These are phyloP conservation scores for Eciton burchellii DNA, from an alignment of 1,140 invertebrate species.

Conservation along the genomic window DNA sequence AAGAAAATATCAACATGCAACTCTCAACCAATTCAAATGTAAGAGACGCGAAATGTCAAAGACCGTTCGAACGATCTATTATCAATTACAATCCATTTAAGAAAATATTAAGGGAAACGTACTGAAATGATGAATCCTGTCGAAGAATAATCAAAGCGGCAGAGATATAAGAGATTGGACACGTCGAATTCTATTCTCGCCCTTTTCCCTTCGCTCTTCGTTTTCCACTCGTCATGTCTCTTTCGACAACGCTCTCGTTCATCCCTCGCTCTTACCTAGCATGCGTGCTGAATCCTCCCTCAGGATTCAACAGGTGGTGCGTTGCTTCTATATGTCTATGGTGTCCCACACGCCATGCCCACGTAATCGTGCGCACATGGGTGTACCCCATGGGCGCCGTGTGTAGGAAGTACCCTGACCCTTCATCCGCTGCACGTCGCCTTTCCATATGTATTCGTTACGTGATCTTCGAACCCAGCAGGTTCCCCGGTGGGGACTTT, in stretches of 20 bases:
- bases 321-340: constrained; percentile 49
- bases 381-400: constrained; percentile 63
- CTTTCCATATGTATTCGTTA: constrained; percentile 71
- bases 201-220: constrained; percentile 9
- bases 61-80: constrained; percentile 5
- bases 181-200: constrained; percentile 27
- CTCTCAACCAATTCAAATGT: too few species aligned
- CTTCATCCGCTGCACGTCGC: constrained; percentile 72
- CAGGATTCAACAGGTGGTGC: constrained; percentile 74
- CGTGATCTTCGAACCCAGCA: constrained; percentile 72
- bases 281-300: constrained; percentile 58
- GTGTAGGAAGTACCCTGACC: constrained; percentile 78
- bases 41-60: background rate
- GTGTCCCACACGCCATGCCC: constrained; percentile 71
- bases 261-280: constrained; percentile 6
- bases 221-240: constrained; percentile 21
- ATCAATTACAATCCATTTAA: constrained; percentile 44
- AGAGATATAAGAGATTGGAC: constrained; percentile 6
- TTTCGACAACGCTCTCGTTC: constrained; percentile 28
- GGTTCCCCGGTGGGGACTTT: constrained; percentile 43
- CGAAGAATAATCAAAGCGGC: background rate
- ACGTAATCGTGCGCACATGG: constrained; percentile 70
- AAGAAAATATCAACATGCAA: background rate
- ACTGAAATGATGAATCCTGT: constrained; percentile 56
- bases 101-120: constrained; percentile 60